Percentiles rank a stretch among this genome's conserved stretches.
phyloP scores from a whole-genome alignment of 1,140 invertebrate species.

The Leptonema lineaticorne region DNA sequence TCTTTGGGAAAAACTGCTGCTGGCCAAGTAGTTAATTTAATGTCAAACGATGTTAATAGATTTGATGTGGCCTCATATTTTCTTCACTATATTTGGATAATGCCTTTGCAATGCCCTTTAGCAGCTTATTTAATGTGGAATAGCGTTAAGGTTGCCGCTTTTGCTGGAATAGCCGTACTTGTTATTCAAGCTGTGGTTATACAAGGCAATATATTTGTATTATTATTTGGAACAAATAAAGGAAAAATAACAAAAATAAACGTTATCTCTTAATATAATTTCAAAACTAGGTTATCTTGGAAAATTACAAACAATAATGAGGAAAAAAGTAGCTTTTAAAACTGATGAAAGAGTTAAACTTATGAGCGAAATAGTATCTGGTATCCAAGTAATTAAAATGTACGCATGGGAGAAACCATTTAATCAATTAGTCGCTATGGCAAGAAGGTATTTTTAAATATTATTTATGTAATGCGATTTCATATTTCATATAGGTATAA shows the following conservation, averaged over 20 bases:
- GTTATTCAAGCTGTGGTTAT: conserved; percentile 63
- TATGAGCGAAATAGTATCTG: conserved; percentile 80
- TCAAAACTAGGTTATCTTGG: conserved; percentile 63
- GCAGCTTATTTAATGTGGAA: conserved; percentile 66
- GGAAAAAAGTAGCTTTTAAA: conserved; percentile 65
- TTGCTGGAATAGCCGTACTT: conserved; percentile 63
- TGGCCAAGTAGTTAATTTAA: conserved; percentile 83
- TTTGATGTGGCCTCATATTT: conserved; percentile 58
- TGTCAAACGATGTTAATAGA: conserved; percentile 79
- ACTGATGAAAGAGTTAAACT: conserved; percentile 80
- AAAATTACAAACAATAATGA: conserved; percentile 62
- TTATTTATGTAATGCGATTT: too few species aligned
- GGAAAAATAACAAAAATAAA: conserved; percentile 40
- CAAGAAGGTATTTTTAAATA: conserved; percentile 60
- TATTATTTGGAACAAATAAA: neutral
- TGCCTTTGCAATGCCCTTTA: conserved; percentile 69
- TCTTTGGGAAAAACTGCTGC: conserved; percentile 72
- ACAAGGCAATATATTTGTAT: conserved; percentile 60
- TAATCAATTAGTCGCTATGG: conserved; percentile 62
- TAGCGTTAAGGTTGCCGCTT: conserved; percentile 58
- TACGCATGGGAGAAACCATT: conserved; percentile 83
- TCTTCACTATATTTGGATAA: conserved; percentile 70
- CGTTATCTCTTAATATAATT: neutral
- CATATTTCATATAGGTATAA: too few species aligned
- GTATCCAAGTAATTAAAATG: conserved; percentile 83